Conservation (phyloP, 2,888 invertebrate genomes). For the Sepiola atlantica region DNA sequence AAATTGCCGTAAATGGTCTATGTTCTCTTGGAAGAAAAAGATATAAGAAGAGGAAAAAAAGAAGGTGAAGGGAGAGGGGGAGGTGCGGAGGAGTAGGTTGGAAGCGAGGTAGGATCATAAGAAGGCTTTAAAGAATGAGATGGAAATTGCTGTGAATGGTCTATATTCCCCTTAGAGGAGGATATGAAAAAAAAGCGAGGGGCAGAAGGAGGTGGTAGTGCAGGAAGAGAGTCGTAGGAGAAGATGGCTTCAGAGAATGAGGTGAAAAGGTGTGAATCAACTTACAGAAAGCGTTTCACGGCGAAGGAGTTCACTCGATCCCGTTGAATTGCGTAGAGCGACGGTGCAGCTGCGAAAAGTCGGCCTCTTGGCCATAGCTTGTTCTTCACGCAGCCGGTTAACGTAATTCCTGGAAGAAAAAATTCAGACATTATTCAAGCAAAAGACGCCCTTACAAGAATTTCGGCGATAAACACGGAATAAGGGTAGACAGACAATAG, state of each 20-base stretch:
- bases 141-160: too few relatives aligned
- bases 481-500: too few relatives aligned
- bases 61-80: background rate
- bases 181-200: background rate
- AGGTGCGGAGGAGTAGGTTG: background rate
- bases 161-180: too few relatives aligned
- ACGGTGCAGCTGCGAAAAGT: slow-evolving; percentile 60
- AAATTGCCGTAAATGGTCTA: background rate
- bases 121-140: background rate
- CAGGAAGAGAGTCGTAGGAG: background rate
- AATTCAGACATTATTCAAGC: too few relatives aligned
- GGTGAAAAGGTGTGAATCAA: background rate
- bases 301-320: slow-evolving; percentile 44
- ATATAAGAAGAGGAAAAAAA: background rate
- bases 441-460: too few relatives aligned
- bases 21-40: background rate
- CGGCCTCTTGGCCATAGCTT: slow-evolving; percentile 56
- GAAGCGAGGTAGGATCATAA: background rate
- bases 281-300: slow-evolving; percentile 39
- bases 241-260: background rate
- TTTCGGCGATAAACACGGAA: too few relatives aligned
- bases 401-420: slow-evolving; percentile 62
- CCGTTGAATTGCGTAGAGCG: slow-evolving; percentile 53
- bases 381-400: slow-evolving; percentile 61
- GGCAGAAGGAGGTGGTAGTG: background rate